Evolutionary conservation across 1,140 invertebrate species (phyloP).

Genomic region (Scaptomyza graminum): DNA sequence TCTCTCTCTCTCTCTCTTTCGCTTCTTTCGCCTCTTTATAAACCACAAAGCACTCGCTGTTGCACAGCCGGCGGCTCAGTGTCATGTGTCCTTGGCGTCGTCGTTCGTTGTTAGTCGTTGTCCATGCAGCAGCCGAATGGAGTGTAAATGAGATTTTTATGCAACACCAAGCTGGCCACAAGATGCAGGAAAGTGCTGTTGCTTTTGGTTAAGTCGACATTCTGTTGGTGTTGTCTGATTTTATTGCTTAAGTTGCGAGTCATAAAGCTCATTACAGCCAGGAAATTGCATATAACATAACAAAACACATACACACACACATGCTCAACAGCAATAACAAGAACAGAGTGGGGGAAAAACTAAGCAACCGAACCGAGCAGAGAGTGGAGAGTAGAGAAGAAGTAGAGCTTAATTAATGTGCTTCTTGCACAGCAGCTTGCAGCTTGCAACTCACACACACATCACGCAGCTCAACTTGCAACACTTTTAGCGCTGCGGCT

Average conservation of each 20-base stretch:
- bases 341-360: conserved; percentile 13
- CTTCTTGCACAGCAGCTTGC: conserved; percentile 31
- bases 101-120: background rate
- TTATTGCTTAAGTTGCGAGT: conserved; percentile 70
- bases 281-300: conserved; percentile 69
- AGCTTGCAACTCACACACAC: background rate
- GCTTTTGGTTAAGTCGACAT: conserved; percentile 55
- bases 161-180: conserved; percentile 71
- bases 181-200: conserved; percentile 58
- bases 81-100: conserved; percentile 46
- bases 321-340: conserved; percentile 35
- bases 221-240: conserved; percentile 45
- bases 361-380: conserved; percentile 25
- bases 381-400: conserved; percentile 9
- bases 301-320: conserved; percentile 28
- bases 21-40: background rate
- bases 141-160: conserved; percentile 77
- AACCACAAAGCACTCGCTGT: background rate
- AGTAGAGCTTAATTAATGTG: conserved; percentile 58
- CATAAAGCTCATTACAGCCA: conserved; percentile 76
- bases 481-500: conserved; percentile 47
- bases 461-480: conserved; percentile 37
- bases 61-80: conserved; percentile 21
- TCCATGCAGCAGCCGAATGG: conserved; percentile 37
- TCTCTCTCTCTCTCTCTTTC: too few species aligned